phyloP scores from a whole-genome alignment of 1,140 invertebrate genomes.

The Charaxes varanes region DNA sequence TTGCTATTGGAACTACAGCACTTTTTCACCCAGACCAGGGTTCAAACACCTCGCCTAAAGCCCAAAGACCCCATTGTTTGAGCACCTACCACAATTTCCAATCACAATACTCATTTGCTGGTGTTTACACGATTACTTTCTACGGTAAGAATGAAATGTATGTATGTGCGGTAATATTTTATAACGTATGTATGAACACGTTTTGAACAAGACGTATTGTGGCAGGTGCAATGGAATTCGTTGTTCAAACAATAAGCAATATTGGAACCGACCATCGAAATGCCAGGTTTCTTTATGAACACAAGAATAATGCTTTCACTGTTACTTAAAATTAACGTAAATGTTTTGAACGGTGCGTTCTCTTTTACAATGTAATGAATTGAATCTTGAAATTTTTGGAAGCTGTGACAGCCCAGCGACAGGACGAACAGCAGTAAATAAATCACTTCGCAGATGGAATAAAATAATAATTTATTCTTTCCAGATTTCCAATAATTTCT shows the following conservation, averaged over 20 bases:
- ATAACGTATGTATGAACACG: constrained; percentile 16
- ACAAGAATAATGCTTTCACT: constrained; percentile 32
- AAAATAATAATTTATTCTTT: no score
- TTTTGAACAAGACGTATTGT: constrained; percentile 28
- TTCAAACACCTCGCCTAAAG: constrained; percentile 41
- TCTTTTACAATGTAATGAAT: constrained; percentile 5
- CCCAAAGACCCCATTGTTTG: constrained; percentile 31
- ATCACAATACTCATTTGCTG: constrained; percentile 35
- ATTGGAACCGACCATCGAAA: constrained; percentile 21
- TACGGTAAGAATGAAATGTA: constrained; percentile 34
- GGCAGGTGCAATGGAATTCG: constrained; percentile 40
- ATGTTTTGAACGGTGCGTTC: constrained; percentile 2
- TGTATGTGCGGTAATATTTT: constrained; percentile 10
- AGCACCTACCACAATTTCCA: constrained; percentile 28
- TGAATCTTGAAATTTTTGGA: constrained; percentile 4
- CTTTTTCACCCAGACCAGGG: constrained; percentile 14
- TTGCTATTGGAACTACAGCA: constrained; percentile 5
- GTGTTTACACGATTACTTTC: constrained; percentile 34
- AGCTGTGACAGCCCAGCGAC: no score
- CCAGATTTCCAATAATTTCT: no score
- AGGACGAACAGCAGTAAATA: no score
- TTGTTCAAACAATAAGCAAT: constrained; percentile 44
- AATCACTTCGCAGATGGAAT: no score
- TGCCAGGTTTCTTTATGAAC: constrained; percentile 26
- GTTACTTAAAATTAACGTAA: constrained; percentile 17